These are phyloP conservation scores for Sminthurides bifidus DNA, from an alignment of 1,140 invertebrate species.

Conservation along the genomic window DNA sequence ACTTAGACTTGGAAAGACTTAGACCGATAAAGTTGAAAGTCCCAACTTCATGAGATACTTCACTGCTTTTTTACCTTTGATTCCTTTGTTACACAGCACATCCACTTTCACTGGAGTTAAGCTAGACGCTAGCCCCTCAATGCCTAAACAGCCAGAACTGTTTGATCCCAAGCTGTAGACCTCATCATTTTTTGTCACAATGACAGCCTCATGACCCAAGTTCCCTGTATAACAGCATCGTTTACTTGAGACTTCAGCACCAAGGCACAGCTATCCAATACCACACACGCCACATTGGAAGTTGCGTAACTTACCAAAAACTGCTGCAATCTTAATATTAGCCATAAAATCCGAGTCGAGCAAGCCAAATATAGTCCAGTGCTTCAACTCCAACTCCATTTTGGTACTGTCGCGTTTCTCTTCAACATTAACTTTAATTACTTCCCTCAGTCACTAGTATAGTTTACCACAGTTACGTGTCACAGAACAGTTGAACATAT, in stretches of 20 bases:
- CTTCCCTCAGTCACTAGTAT: too few relatives aligned
- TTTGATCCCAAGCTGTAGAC: constrained; percentile 52
- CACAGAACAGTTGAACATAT: too few relatives aligned
- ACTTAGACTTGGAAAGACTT: not conserved
- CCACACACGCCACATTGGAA: not conserved
- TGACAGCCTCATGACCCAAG: constrained; percentile 51
- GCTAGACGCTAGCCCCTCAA: constrained; percentile 45
- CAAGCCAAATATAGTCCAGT: constrained; percentile 52
- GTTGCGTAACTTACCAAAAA: constrained; percentile 44
- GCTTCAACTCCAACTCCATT: constrained; percentile 43
- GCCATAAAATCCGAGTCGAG: constrained; percentile 43
- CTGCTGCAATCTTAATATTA: constrained; percentile 45
- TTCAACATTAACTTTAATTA: too few relatives aligned
- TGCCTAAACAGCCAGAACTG: constrained; percentile 48
- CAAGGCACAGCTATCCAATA: not conserved
- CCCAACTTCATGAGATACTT: not conserved
- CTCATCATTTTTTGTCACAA: constrained; percentile 49
- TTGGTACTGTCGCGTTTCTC: too few relatives aligned
- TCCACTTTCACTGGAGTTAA: constrained; percentile 48
- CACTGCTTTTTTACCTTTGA: constrained; percentile 36
- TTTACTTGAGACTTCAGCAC: not conserved
- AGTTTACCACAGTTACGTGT: too few relatives aligned
- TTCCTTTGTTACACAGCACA: constrained; percentile 45
- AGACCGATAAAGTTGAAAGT: not conserved
- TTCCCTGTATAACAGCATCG: constrained; percentile 35